These are phyloP conservation scores for Hydrotaea diabolus DNA, from an alignment of 2,888 invertebrate genomes.

Conservation along the genomic window DNA sequence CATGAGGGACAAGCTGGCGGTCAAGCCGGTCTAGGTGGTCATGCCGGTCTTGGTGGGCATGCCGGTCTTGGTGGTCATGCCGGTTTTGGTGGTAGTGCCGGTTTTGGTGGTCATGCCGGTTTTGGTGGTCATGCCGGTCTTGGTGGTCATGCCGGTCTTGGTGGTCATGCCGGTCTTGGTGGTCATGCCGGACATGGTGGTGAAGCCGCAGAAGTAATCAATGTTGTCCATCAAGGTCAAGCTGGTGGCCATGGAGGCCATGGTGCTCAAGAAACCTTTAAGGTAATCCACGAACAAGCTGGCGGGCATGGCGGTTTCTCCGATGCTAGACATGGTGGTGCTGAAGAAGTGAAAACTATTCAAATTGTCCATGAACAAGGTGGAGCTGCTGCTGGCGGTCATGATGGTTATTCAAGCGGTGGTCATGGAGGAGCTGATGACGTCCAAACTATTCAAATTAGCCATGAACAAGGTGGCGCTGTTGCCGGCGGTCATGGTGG, in stretches of 20 bases:
- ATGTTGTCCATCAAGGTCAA: neutral
- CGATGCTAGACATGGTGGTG: constrained; percentile 17
- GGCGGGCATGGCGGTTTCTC: constrained; percentile 29
- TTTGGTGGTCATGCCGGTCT: constrained; percentile 25
- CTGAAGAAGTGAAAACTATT: constrained; percentile 67
- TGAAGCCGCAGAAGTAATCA: neutral
- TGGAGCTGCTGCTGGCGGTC: neutral
- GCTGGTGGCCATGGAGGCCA: constrained; percentile 12
- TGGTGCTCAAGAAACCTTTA: constrained; percentile 41
- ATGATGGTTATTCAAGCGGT: constrained; percentile 3
- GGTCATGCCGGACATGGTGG: neutral
- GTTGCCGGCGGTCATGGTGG: constrained; percentile 28
- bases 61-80: constrained; percentile 33
- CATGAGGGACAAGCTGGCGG: constrained; percentile 48
- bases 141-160: constrained; percentile 26
- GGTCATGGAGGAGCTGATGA: constrained; percentile 14
- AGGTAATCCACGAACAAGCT: constrained; percentile 41
- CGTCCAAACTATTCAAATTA: constrained; percentile 58
- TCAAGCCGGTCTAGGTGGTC: constrained; percentile 50
- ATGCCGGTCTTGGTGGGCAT: constrained; percentile 46
- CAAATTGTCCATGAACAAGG: constrained; percentile 67
- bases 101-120: constrained; percentile 47
- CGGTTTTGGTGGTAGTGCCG: no score
- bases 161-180: constrained; percentile 24
- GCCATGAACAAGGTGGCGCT: constrained; percentile 54